Percentiles rank a stretch among this genome's conserved stretches.
Conservation (phyloP, 2,797 vertebrate species). For the Sebastes melanostomus region DNA sequence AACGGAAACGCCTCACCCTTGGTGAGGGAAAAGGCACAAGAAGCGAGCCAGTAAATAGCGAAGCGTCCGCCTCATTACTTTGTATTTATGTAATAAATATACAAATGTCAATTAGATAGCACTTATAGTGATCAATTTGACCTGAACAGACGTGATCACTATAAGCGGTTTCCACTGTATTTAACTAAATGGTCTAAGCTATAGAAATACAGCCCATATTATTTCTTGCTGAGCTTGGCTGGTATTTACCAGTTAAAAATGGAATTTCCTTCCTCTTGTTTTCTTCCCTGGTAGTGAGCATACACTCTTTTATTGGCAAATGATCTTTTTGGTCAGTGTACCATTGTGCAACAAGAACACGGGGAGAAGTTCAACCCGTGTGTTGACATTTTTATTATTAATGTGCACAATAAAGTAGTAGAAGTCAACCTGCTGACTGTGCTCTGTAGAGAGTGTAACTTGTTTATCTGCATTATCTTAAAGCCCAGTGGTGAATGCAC, state of each 20-base stretch:
- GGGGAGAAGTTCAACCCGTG: neutral
- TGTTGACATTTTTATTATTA: neutral
- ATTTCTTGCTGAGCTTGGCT: neutral
- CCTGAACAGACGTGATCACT: no score
- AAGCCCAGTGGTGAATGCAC: neutral
- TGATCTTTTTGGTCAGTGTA: neutral
- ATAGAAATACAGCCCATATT: neutral
- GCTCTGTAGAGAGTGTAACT: neutral
- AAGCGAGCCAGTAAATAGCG: no score
- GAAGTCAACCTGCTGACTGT: neutral
- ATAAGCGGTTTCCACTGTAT: no score
- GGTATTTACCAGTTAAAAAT: neutral
- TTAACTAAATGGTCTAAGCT: neutral
- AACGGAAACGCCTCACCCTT: no score
- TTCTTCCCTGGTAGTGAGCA: neutral
- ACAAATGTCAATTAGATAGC: no score
- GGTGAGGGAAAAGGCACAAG: no score
- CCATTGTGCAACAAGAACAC: neutral
- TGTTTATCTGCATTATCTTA: neutral
- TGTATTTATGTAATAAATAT: no score
- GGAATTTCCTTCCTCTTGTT: neutral
- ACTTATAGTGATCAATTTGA: no score
- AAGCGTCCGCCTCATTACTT: no score
- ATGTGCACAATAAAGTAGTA: neutral
- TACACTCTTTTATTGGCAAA: neutral